phyloP scores from a whole-genome alignment of 1,140 invertebrate genomes.

The Diorhabda carinulata region DNA sequence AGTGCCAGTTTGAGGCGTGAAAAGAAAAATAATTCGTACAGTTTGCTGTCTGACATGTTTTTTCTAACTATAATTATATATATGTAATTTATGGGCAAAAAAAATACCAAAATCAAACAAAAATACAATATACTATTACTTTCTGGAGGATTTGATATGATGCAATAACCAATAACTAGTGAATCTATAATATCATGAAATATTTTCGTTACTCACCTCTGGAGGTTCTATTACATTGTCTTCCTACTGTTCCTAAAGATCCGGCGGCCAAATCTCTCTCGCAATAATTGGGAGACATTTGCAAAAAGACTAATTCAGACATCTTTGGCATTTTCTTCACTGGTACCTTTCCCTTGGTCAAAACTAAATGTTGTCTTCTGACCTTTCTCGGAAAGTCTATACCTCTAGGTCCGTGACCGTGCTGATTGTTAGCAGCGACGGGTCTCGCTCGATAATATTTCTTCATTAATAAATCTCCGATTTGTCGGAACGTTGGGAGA shows the following conservation, averaged over 20 bases:
- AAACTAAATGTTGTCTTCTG: constrained; percentile 35
- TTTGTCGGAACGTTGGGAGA: constrained; percentile 76
- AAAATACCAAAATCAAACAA: too few species aligned
- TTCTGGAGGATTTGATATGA: too few species aligned
- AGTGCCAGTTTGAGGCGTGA: too few species aligned
- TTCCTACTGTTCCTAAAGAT: constrained; percentile 78
- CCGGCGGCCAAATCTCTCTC: constrained; percentile 70
- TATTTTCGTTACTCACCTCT: constrained; percentile 53
- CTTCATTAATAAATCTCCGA: constrained; percentile 78
- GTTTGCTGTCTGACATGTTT: too few species aligned
- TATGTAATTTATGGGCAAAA: too few species aligned
- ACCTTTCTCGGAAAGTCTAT: constrained; percentile 23
- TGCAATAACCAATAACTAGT: too few species aligned
- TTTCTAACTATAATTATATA: too few species aligned
- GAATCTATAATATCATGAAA: too few species aligned
- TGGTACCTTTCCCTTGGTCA: constrained; percentile 42
- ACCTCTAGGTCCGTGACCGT: constrained; percentile 48
- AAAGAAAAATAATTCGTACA: too few species aligned
- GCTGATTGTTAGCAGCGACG: constrained; percentile 57
- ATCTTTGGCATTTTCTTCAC: constrained; percentile 60
- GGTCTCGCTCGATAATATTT: constrained; percentile 79
- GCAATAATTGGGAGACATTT: constrained; percentile 90
- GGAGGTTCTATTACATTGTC: constrained; percentile 80
- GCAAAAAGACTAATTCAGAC: constrained; percentile 83
- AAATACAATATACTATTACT: too few species aligned